Evolutionary conservation across 1,140 invertebrate genomes (phyloP).

Genomic region (Solen grandis): DNA sequence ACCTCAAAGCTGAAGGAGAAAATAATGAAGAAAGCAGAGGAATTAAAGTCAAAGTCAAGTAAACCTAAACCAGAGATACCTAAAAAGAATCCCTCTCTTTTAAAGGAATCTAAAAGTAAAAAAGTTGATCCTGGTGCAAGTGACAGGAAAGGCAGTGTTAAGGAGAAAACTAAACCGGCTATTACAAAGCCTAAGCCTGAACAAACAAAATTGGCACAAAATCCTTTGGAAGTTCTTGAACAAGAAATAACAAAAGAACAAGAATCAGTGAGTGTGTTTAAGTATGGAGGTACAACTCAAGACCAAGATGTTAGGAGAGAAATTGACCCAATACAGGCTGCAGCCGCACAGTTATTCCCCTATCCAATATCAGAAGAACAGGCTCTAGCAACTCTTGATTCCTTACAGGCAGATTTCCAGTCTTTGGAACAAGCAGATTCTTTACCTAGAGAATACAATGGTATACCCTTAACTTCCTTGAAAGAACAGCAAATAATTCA

Average conservation of each 20-base stretch:
- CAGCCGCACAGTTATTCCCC: slow-evolving; percentile 49
- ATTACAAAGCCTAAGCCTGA: background rate
- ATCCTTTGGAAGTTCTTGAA: slow-evolving; percentile 45
- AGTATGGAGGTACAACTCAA: background rate
- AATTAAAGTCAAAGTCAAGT: background rate
- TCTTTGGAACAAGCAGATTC: slow-evolving; percentile 69
- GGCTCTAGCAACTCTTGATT: slow-evolving; percentile 64
- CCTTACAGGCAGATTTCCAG: slow-evolving; percentile 67
- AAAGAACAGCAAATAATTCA: slow-evolving; percentile 75
- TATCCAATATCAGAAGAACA: slow-evolving; percentile 55
- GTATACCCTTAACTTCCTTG: slow-evolving; percentile 70
- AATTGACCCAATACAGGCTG: slow-evolving; percentile 49
- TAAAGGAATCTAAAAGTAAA: no score
- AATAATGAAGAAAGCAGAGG: background rate
- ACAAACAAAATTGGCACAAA: slow-evolving; percentile 15
- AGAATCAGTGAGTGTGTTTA: slow-evolving; percentile 3
- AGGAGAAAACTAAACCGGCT: background rate
- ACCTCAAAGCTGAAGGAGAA: background rate
- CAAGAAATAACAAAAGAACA: slow-evolving; percentile 37
- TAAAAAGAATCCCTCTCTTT: background rate
- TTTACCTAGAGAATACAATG: slow-evolving; percentile 72
- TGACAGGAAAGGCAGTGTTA: background rate
- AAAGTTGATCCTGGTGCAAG: background rate
- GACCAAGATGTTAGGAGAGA: slow-evolving; percentile 9
- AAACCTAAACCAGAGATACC: background rate